These are phyloP conservation scores for Muscidifurax raptorellus DNA, from an alignment of 1,140 invertebrate species.

Conservation along the genomic window DNA sequence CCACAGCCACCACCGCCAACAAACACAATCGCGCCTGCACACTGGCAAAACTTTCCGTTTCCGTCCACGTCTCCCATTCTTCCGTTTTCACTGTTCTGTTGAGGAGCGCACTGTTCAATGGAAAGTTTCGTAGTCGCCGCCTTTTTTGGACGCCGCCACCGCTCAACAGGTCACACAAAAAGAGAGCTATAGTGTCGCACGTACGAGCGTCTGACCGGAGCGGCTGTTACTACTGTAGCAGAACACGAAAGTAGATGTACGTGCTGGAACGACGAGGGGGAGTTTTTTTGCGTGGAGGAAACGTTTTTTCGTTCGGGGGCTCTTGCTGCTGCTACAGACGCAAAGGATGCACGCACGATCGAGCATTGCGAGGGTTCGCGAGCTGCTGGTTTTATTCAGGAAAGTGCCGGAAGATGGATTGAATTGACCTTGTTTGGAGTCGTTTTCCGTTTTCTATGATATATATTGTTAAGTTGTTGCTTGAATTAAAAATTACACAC, in stretches of 20 bases:
- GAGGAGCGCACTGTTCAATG: background rate
- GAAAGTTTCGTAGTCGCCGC: background rate
- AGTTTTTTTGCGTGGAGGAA: constrained; percentile 30
- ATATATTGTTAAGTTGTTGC: too few relatives aligned
- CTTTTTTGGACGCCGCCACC: background rate
- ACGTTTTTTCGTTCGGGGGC: background rate
- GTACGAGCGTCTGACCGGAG: constrained; percentile 27
- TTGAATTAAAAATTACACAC: too few relatives aligned
- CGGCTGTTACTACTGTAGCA: constrained; percentile 51
- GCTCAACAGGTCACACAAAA: constrained; percentile 44
- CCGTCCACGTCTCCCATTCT: constrained; percentile 13
- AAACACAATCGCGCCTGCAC: background rate
- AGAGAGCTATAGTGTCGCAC: constrained; percentile 8
- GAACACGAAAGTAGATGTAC: constrained; percentile 53
- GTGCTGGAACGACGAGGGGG: constrained; percentile 53
- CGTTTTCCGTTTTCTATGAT: too few relatives aligned
- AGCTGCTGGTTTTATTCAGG: too few relatives aligned
- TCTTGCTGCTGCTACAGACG: background rate
- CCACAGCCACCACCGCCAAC: background rate
- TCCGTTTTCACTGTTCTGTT: background rate
- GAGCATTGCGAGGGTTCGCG: background rate
- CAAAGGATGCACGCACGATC: background rate
- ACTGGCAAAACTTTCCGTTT: constrained; percentile 17
- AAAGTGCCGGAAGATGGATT: too few relatives aligned
- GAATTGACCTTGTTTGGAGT: too few relatives aligned